Evolutionary conservation across 2,113 vertebrate genomes (phyloP).

Genomic region (Hymenochirus boettgeri): DNA sequence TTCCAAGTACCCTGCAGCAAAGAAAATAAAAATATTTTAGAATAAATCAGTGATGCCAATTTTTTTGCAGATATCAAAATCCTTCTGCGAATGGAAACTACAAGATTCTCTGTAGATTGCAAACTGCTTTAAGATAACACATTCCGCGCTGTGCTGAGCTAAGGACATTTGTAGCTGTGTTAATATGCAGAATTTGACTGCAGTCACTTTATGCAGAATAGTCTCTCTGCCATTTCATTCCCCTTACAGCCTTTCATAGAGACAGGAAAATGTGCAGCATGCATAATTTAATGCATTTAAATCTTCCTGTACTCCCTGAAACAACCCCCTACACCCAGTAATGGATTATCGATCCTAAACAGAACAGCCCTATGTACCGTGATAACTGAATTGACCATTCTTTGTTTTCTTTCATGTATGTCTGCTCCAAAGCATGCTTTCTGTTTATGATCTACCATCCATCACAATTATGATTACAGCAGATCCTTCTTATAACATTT

Average conservation of each 20-base stretch:
- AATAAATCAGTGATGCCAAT: slow-evolving; percentile 59
- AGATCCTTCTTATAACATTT: too few species aligned
- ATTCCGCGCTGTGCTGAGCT: slow-evolving; percentile 55
- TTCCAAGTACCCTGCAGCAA: slow-evolving; percentile 60
- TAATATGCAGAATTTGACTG: slow-evolving; percentile 65
- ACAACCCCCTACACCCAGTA: slow-evolving; percentile 62
- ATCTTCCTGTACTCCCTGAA: slow-evolving; percentile 72
- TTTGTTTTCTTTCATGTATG: too few species aligned
- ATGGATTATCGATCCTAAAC: slow-evolving; percentile 73
- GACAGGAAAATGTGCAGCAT: slow-evolving; percentile 66
- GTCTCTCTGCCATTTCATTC: slow-evolving; percentile 60
- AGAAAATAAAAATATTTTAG: slow-evolving; percentile 73
- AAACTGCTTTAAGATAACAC: slow-evolving; percentile 60
- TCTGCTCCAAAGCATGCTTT: too few species aligned
- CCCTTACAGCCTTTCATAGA: slow-evolving; percentile 54
- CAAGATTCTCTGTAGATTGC: slow-evolving; percentile 49
- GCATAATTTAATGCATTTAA: slow-evolving; percentile 77
- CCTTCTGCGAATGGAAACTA: slow-evolving; percentile 59
- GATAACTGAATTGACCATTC: too few species aligned
- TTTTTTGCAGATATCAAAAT: slow-evolving; percentile 43
- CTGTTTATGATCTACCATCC: too few species aligned
- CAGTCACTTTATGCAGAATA: slow-evolving; percentile 67
- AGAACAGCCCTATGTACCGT: too few species aligned
- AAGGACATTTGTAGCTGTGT: slow-evolving; percentile 50
- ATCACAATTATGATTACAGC: too few species aligned